A percentile compares a stretch with the other conserved stretches of the same genome.
Evolutionary conservation across 2,113 vertebrate genomes (phyloP).

Genomic region (Indicator indicator): DNA sequence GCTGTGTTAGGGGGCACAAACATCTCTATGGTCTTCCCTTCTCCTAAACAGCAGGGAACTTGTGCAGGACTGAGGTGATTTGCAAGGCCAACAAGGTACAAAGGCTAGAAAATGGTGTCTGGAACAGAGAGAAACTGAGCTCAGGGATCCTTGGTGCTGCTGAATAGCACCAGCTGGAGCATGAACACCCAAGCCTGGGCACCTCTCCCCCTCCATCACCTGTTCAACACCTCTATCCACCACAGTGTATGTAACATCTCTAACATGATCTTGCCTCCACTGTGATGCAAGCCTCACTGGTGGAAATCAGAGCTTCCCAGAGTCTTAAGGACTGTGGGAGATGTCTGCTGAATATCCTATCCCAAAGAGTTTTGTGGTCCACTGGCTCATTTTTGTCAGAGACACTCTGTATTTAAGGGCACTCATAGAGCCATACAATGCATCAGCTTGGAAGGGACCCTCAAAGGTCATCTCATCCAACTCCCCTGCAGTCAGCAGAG

Average conservation of each 20-base stretch:
- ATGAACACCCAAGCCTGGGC: neutral
- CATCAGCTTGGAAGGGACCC: no score
- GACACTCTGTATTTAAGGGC: neutral
- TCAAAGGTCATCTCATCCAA: no score
- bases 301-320: neutral
- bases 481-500: no score
- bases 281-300: neutral
- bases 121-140: neutral
- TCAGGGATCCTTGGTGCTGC: neutral
- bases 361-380: neutral
- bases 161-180: neutral
- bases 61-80: neutral
- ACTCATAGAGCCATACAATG: neutral
- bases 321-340: neutral
- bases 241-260: accelerated
- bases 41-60: neutral
- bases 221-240: no score
- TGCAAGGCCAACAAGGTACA: neutral
- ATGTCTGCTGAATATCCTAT: neutral
- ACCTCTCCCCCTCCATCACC: neutral
- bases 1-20: accelerated
- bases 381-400: neutral
- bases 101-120: neutral
- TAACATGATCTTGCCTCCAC: neutral
- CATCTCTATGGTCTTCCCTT: neutral